Percentiles rank a stretch among this genome's conserved stretches.
Conservation (phyloP, 2,888 invertebrate genomes). For the Pandemis heparana region DNA sequence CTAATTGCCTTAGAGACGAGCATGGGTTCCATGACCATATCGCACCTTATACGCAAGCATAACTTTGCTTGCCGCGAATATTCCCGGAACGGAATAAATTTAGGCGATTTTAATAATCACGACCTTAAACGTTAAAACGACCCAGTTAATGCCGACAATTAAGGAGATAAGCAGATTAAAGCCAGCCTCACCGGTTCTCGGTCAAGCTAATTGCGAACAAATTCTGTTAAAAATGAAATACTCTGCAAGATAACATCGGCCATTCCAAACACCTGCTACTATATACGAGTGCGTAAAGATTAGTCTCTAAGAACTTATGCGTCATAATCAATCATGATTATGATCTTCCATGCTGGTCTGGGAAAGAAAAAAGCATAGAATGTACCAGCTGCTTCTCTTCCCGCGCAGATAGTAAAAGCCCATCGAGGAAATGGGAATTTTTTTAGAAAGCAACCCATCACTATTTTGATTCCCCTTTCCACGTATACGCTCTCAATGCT, state of each 20-base stretch:
- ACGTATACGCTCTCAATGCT: too few relatives aligned
- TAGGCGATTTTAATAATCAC: neutral
- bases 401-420: too few relatives aligned
- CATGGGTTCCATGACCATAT: too few relatives aligned
- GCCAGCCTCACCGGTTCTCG: slow-evolving; percentile 4
- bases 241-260: neutral
- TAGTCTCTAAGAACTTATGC: neutral
- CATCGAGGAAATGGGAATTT: too few relatives aligned
- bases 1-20: too few relatives aligned
- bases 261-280: neutral
- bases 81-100: neutral
- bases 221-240: slow-evolving; percentile 2
- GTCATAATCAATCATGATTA: neutral
- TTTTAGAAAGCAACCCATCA: too few relatives aligned
- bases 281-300: neutral
- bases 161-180: neutral
- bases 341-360: too few relatives aligned
- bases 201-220: slow-evolving; percentile 3
- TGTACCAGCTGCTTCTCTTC: too few relatives aligned
- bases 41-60: neutral
- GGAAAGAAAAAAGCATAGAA: too few relatives aligned
- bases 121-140: neutral
- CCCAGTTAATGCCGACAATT: neutral
- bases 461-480: too few relatives aligned
- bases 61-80: neutral